phyloP scores from a whole-genome alignment of 2,888 invertebrate genomes.

The Tinea trinotella region DNA sequence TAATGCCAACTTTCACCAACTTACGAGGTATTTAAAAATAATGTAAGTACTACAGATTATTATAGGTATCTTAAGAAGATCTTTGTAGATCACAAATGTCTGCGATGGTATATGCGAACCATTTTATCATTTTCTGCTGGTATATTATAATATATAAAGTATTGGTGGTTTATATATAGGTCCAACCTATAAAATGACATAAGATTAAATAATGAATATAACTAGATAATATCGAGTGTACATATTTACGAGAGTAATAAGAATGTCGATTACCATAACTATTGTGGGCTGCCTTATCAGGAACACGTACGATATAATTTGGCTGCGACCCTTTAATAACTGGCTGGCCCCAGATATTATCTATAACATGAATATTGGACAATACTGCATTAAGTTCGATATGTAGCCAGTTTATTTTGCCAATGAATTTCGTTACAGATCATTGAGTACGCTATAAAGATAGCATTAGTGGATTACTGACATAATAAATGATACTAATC shows the following conservation, averaged over 20 bases:
- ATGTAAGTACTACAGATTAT: no score
- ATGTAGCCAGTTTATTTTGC: constrained; percentile 32
- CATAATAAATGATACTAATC: background rate
- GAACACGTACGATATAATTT: constrained; percentile 41
- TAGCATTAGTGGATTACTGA: constrained; percentile 9
- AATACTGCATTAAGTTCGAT: constrained; percentile 29
- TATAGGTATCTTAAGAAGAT: no score
- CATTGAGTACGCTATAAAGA: constrained; percentile 11
- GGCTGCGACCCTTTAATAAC: constrained; percentile 42
- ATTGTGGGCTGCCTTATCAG: constrained; percentile 33
- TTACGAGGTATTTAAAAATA: no score
- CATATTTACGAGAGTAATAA: constrained; percentile 25
- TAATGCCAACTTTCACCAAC: no score
- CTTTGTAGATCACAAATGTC: no score
- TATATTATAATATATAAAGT: no score
- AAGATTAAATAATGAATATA: background rate
- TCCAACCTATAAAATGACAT: background rate
- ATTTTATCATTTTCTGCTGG: no score
- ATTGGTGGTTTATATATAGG: no score
- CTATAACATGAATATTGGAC: constrained; percentile 43
- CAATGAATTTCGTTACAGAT: constrained; percentile 11
- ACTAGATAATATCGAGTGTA: background rate
- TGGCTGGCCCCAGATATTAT: constrained; percentile 36
- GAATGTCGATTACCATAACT: constrained; percentile 35
- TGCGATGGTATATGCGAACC: no score